A percentile compares a stretch with the other conserved stretches of the same genome.
Evolutionary conservation across 2,888 invertebrate species (phyloP).

Genomic region (Linyphia triangularis): DNA sequence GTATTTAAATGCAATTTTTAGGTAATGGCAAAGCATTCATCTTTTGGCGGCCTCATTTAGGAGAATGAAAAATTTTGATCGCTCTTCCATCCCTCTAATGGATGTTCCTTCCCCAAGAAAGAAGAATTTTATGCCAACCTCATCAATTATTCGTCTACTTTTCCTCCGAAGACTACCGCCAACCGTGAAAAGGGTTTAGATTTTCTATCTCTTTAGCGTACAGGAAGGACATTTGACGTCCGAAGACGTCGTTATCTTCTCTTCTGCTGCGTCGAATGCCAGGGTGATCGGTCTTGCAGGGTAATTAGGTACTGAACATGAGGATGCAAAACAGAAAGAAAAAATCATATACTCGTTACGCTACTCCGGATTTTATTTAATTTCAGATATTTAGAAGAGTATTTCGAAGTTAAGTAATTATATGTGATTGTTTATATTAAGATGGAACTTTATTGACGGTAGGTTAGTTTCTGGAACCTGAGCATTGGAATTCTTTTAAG

Average conservation of each 20-base stretch:
- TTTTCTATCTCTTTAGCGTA: conserved; percentile 29
- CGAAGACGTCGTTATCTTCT: conserved; percentile 26
- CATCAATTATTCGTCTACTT: conserved; percentile 65
- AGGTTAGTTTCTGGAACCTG: too few relatives aligned
- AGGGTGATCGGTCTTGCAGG: too few relatives aligned
- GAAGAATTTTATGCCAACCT: conserved; percentile 58
- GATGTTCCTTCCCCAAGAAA: conserved; percentile 41
- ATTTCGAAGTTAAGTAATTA: too few relatives aligned
- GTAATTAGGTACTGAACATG: too few relatives aligned
- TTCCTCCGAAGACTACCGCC: conserved; percentile 43
- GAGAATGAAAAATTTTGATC: conserved; percentile 61
- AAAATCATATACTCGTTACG: too few relatives aligned
- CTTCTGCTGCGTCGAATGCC: too few relatives aligned
- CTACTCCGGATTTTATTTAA: too few relatives aligned
- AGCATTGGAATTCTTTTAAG: too few relatives aligned
- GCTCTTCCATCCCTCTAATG: conserved; percentile 18
- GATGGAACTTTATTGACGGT: too few relatives aligned
- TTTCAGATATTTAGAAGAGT: too few relatives aligned
- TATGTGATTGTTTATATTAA: too few relatives aligned
- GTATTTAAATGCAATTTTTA: conserved; percentile 66
- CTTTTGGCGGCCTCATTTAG: conserved; percentile 61
- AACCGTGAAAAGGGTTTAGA: conserved; percentile 45
- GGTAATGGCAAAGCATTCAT: conserved; percentile 63
- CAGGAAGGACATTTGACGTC: conserved; percentile 6
- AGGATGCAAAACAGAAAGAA: too few relatives aligned